Base-by-base conservation (phyloP, 2,113 vertebrate genomes). In the Toxotes chatareus region DNA sequence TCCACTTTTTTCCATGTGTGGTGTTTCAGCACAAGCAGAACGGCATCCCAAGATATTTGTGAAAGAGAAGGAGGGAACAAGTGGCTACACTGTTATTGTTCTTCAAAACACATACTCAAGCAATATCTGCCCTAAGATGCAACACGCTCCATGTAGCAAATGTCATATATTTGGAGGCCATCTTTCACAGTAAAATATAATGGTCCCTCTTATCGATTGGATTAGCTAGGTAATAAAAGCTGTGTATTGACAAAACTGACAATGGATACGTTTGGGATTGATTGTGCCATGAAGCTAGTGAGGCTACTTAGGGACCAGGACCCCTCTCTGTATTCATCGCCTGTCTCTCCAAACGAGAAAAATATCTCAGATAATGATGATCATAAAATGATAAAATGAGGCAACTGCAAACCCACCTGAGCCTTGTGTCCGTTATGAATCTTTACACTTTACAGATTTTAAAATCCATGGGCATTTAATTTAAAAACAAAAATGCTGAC, bases 211-310 rank as follows among this genome's bases (percentile, higher is more conserved):
- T 49, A 92, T 83, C 2, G 89, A 94, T 92, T 80, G 80, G 85
- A 94, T 93, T 88, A 89, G 84, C 74, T 38, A 73, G 76, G 85
- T 89, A 90, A 93, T 94, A 91, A 92, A 93, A 86, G 82, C 67
- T 73, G 61, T 38, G 80, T 91, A 94, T 92, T 90, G 91, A 92
- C 90, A 83, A 90, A 93, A 79, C 64, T 89, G 87, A 92, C 91
- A 88, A 90, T 90, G 70, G 68, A 76, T 88, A 76, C 57, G 23
- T 84, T 86, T 56, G 57, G 86, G 82, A 93, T 91, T 90, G 89
- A 93, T 89, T 82, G 84, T 82, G 77, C 77, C 69, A 73, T 78
- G 59, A 79, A 83, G 82, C 70, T 59, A 59, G 64, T 65, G 67
- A 75, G 56, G 78, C 73, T 75, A 85, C 78, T 87, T 72, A 84